phyloP scores from a whole-genome alignment of 2,113 vertebrate species.

The Thryonomys swinderianus region DNA sequence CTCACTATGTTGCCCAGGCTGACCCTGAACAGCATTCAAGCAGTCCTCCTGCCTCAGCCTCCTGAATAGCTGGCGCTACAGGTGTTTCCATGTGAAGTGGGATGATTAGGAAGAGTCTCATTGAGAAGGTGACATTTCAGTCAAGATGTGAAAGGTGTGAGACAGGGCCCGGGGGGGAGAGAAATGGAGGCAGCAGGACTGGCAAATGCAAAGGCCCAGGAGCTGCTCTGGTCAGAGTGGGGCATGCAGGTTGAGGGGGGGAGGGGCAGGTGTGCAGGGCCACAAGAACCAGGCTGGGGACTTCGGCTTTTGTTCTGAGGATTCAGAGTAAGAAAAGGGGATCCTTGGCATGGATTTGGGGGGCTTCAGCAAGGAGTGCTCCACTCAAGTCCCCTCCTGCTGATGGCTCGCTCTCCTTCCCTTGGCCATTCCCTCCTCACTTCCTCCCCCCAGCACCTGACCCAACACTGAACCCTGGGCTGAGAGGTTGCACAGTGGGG shows the following conservation, averaged over 20 bases:
- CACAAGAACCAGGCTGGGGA: rapidly evolving
- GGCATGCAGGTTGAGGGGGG: neutral
- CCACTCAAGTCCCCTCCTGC: neutral
- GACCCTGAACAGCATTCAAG: neutral
- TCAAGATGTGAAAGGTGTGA: neutral
- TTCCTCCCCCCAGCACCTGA: neutral
- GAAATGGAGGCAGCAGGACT: neutral
- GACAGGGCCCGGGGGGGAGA: neutral
- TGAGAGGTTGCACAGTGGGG: neutral
- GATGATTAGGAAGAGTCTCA: neutral
- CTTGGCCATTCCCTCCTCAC: neutral
- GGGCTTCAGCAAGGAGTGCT: neutral
- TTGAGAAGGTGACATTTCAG: neutral
- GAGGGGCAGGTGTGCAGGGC: neutral
- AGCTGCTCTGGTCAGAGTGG: neutral
- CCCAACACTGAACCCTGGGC: conserved; percentile 10
- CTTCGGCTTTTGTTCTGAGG: neutral
- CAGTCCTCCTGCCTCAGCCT: neutral
- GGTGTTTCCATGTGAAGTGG: neutral
- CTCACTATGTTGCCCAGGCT: neutral
- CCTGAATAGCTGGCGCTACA: neutral
- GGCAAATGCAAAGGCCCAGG: neutral
- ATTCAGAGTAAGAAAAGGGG: neutral
- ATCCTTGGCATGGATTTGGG: neutral
- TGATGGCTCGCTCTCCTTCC: neutral